Conservation (phyloP, 2,888 invertebrate species). For the Caenorhabditis sp. region DNA sequence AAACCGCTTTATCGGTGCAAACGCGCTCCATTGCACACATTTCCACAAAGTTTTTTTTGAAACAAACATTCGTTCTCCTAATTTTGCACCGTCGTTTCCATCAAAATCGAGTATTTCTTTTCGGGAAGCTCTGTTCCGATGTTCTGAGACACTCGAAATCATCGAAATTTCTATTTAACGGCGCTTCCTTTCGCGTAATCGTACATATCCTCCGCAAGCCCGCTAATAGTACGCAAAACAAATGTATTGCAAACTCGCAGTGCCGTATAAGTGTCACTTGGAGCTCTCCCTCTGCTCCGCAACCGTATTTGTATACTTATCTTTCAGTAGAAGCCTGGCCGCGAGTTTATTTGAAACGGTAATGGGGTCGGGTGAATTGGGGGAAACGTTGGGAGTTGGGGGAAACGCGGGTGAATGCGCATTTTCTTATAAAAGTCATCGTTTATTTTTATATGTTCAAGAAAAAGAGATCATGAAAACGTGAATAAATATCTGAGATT, state of each 20-base stretch:
- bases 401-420: too few relatives aligned
- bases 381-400: too few relatives aligned
- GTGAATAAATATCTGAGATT: too few relatives aligned
- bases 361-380: neutral
- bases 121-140: constrained; percentile 1
- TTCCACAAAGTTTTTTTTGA: neutral
- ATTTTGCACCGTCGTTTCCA: neutral
- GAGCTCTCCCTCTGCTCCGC: constrained; percentile 29
- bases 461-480: too few relatives aligned
- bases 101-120: too few relatives aligned
- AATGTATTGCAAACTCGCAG: constrained; percentile 46
- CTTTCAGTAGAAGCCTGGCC: constrained; percentile 14
- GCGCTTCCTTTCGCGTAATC: constrained; percentile 20
- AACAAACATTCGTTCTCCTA: neutral
- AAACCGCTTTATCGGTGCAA: neutral
- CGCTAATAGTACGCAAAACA: constrained; percentile 53
- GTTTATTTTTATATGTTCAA: too few relatives aligned
- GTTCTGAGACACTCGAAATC: constrained; percentile 5
- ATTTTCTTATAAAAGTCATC: too few relatives aligned
- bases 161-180: too few relatives aligned
- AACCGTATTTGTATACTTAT: constrained; percentile 45
- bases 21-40: constrained; percentile 5
- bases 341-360: neutral
- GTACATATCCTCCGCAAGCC: constrained; percentile 37
- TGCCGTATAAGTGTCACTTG: constrained; percentile 53